These are phyloP conservation scores for Folsomia manolachei DNA, from an alignment of 2,888 invertebrate genomes.

Conservation along the genomic window DNA sequence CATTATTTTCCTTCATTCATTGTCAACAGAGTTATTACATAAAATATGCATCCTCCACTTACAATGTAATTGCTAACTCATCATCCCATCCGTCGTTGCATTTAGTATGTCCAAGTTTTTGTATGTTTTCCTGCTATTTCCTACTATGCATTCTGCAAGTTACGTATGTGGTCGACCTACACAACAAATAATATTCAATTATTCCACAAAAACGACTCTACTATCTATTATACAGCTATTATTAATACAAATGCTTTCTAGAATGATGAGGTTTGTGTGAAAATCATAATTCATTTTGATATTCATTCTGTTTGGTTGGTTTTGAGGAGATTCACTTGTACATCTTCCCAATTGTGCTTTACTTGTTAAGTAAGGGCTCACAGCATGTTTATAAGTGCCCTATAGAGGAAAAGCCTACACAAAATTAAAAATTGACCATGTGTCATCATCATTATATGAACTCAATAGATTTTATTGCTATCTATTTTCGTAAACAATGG, in stretches of 20 bases:
- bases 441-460: conserved; percentile 14
- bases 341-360: conserved; percentile 13
- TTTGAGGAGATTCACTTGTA: conserved; percentile 1
- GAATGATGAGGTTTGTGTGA: not conserved
- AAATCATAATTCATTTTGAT: not conserved
- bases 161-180: not conserved
- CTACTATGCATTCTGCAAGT: not conserved
- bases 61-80: conserved; percentile 21
- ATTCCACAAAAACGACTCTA: not conserved
- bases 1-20: conserved; percentile 17
- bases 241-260: not conserved
- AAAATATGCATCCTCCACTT: conserved; percentile 25
- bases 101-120: not conserved
- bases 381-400: conserved; percentile 17
- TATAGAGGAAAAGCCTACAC: not conserved
- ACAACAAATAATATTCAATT: not conserved
- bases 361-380: not conserved
- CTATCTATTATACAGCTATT: too few relatives aligned
- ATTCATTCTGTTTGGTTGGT: too few relatives aligned
- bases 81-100: not conserved
- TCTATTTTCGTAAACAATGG: too few relatives aligned
- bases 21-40: conserved; percentile 26
- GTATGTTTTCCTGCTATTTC: not conserved
- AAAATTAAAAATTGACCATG: conserved; percentile 9
- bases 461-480: conserved; percentile 12